phyloP scores from a whole-genome alignment of 2,888 invertebrate species.

The Tetranychus truncatus region DNA sequence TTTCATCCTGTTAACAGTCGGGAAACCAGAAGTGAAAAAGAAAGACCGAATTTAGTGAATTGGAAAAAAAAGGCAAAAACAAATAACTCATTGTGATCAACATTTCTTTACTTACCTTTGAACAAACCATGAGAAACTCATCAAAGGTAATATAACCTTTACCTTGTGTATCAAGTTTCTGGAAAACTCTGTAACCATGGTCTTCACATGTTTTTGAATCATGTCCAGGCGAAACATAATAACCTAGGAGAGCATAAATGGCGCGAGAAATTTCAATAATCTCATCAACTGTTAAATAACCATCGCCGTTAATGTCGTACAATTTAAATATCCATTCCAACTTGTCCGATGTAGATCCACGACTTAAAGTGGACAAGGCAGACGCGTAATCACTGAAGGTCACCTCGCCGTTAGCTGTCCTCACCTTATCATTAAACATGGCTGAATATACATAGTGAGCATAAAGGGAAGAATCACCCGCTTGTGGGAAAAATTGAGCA shows the following conservation, averaged over 20 bases:
- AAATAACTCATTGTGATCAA: background rate
- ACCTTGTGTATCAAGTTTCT: slow-evolving; percentile 16
- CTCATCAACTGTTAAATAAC: slow-evolving; percentile 59
- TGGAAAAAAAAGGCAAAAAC: background rate
- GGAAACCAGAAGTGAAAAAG: background rate
- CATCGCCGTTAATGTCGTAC: slow-evolving; percentile 61
- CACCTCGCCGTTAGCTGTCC: slow-evolving; percentile 16
- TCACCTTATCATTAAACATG: slow-evolving; percentile 18
- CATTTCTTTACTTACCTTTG: slow-evolving; percentile 14
- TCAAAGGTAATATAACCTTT: slow-evolving; percentile 20
- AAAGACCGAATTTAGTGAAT: background rate
- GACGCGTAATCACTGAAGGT: slow-evolving; percentile 53
- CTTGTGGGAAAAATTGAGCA: slow-evolving; percentile 92
- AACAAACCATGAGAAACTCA: slow-evolving; percentile 20
- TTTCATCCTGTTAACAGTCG: slow-evolving; percentile 22
- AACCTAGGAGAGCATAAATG: slow-evolving; percentile 79
- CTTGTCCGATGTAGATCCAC: slow-evolving; percentile 80
- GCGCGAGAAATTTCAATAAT: slow-evolving; percentile 85
- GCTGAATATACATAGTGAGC: slow-evolving; percentile 19
- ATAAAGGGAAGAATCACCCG: slow-evolving; percentile 46
- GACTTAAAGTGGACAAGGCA: slow-evolving; percentile 70
- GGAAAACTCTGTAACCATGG: slow-evolving; percentile 19
- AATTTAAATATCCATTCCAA: slow-evolving; percentile 84
- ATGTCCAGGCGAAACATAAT: slow-evolving; percentile 20
- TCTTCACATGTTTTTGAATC: slow-evolving; percentile 21